A percentile compares a stretch with the other conserved stretches of the same genome.
Evolutionary conservation across 1,140 invertebrate species (phyloP).

Genomic region (Triops longicaudatus): DNA sequence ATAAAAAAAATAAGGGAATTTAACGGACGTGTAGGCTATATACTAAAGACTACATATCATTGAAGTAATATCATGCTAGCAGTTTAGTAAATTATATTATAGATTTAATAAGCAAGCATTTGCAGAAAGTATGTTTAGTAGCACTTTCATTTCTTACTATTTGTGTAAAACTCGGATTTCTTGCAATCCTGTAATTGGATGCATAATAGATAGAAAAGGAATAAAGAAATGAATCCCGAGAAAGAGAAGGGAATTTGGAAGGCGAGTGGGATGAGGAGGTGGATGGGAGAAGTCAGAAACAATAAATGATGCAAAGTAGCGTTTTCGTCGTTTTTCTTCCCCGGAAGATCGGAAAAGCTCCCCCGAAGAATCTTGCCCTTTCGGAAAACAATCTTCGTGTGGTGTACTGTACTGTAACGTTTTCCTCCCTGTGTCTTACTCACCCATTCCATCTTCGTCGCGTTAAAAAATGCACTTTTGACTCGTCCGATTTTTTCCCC

Average conservation of each 20-base stretch:
- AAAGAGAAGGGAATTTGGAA: background rate
- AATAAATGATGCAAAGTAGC: conserved; percentile 8
- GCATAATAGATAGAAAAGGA: background rate
- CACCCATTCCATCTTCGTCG: background rate
- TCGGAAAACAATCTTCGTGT: background rate
- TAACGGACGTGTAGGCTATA: too few relatives aligned
- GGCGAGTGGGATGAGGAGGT: too few relatives aligned
- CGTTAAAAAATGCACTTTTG: conserved; percentile 13
- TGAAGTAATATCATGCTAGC: too few relatives aligned
- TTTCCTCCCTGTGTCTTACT: background rate
- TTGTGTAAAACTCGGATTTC: background rate
- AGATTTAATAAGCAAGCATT: too few relatives aligned
- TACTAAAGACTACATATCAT: too few relatives aligned
- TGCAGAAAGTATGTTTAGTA: too few relatives aligned
- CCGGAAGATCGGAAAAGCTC: too few relatives aligned
- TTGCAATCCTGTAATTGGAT: background rate
- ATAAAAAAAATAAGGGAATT: too few relatives aligned
- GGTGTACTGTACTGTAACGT: background rate
- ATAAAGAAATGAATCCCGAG: background rate
- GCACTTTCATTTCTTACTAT: too few relatives aligned
- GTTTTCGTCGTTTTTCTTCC: background rate
- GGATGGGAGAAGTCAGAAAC: background rate
- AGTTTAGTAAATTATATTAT: too few relatives aligned
- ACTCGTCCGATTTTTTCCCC: too few relatives aligned
- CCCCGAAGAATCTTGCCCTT: background rate